Conservation (phyloP, 2,113 vertebrate species). For the Nannospalax galili region DNA sequence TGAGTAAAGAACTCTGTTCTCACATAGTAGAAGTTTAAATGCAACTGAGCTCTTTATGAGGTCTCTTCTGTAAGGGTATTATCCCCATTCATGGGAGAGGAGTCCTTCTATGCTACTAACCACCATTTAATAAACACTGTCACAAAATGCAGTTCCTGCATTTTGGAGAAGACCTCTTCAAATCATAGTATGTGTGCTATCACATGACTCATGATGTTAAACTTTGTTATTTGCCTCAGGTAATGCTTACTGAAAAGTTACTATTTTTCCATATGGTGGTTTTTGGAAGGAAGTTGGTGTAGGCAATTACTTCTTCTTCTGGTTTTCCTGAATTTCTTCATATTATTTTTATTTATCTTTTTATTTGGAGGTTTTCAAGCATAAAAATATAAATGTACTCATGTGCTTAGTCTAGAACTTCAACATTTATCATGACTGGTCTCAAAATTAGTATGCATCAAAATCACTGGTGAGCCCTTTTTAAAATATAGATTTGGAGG, state of each 20-base stretch:
- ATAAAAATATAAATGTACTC: neutral
- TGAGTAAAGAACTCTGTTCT: neutral
- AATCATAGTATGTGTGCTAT: neutral
- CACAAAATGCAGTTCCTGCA: neutral
- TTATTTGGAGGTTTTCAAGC: neutral
- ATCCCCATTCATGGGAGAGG: neutral
- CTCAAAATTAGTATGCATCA: neutral
- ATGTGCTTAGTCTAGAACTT: neutral
- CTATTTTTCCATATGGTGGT: neutral
- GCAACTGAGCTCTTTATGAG: neutral
- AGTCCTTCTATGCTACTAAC: neutral
- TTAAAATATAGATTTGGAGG: neutral
- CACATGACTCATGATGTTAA: neutral
- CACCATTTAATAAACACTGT: neutral
- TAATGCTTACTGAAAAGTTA: neutral
- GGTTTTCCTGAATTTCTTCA: neutral
- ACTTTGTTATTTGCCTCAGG: neutral
- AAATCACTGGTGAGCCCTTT: neutral
- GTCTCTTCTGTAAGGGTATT: neutral
- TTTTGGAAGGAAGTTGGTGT: neutral
- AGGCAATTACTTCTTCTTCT: slow-evolving; percentile 8
- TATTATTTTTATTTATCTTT: neutral
- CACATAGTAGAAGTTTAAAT: neutral
- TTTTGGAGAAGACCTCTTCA: neutral
- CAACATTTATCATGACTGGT: neutral